Base-by-base conservation (phyloP, 37 sponge, comb jelly and placozoan species). In the Theonella swinhoei region DNA sequence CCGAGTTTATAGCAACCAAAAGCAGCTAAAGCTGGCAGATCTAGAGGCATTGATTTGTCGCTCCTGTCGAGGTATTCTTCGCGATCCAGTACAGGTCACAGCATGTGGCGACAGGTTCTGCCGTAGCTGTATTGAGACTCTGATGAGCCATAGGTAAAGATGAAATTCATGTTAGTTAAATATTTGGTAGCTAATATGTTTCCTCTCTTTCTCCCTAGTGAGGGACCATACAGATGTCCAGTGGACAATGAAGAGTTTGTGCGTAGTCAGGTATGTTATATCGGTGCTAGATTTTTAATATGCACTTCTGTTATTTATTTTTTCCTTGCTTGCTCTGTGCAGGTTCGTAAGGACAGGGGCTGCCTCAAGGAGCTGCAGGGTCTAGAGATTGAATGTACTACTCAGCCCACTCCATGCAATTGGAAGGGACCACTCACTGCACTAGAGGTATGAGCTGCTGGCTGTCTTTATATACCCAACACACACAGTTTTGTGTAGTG, bases 311-410 rank as follows among this genome's bases (percentile, higher is more conserved):
- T n/a, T n/a, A n/a, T n/a, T n/a, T n/a, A n/a, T n/a, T n/a, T n/a
- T n/a, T n/a, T n/a, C n/a, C n/a, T n/a, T n/a, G 7, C 54, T 47
- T 47, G 54, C 54, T 17, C 54, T 47, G 7, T 47, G 54, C 69
- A 83, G 83, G 60, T 83, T 1, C 74, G 83, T 7, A 83, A 74
- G 0, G 83, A 83, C 66, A 73, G 62, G 25, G 83, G 83, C n/a
- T 83, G 83, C 43, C 59, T 40, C 32, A 83, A 83, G 47, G 83
- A 83, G 47, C 61, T 83, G 8, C 26, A 74, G n/a, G 23, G 39
- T 11, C 65, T 83, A 25, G 75, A 83, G 65, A 62, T 74, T 26
- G 83, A 83, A 33, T 83, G 83, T 39, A 68, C 71, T 33, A 71
- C 69, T 25, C 3, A 23, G 24, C 74, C 74, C 39, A 36, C 24